Conservation (phyloP, 2,888 invertebrate genomes). For the Orchestes rusci region DNA sequence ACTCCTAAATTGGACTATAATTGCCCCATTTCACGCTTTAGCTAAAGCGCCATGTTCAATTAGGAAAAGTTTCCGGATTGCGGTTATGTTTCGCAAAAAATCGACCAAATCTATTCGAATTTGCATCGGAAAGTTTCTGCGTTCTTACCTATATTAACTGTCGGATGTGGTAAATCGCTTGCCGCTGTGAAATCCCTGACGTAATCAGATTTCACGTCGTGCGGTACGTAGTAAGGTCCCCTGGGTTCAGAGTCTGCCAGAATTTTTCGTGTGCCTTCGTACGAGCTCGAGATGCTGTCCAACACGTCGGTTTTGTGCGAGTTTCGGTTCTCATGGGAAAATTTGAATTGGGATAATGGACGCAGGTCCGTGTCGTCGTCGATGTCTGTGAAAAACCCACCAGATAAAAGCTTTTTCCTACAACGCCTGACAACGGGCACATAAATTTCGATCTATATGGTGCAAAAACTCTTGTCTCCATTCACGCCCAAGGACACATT, state of each 20-base stretch:
- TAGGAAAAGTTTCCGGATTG: too few species aligned
- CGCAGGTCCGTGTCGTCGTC: slow-evolving; percentile 19
- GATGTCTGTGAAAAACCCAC: too few species aligned
- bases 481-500: too few species aligned
- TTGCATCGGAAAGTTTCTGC: too few species aligned
- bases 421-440: too few species aligned
- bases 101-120: too few species aligned
- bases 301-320: slow-evolving; percentile 41
- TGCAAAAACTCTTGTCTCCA: too few species aligned
- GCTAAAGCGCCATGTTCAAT: too few species aligned
- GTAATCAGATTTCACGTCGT: slow-evolving; percentile 39
- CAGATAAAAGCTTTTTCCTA: slow-evolving; percentile 25
- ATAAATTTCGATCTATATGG: too few species aligned
- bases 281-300: slow-evolving; percentile 44
- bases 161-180: slow-evolving; percentile 43
- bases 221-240: slow-evolving; percentile 44
- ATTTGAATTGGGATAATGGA: slow-evolving; percentile 30
- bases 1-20: too few species aligned
- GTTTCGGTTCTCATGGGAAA: slow-evolving; percentile 35
- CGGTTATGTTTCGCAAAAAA: too few species aligned
- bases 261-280: slow-evolving; percentile 45
- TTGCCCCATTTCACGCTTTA: too few species aligned
- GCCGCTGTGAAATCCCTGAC: slow-evolving; percentile 27
- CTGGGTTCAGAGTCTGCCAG: slow-evolving; percentile 44
- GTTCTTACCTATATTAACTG: slow-evolving; percentile 44